phyloP scores from a whole-genome alignment of 2,113 vertebrate species.

The Microcebus murinus region DNA sequence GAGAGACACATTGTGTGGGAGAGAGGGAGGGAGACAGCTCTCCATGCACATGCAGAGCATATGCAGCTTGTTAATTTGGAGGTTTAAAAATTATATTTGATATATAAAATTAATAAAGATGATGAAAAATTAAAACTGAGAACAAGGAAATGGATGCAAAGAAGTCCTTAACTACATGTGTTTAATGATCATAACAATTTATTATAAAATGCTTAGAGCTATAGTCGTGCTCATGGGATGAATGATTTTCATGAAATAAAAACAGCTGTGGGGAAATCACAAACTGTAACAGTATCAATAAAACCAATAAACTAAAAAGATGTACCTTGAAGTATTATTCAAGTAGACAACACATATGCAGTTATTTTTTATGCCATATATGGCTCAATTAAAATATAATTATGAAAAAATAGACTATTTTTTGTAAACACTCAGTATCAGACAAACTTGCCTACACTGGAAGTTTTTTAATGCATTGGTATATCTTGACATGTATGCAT shows the following conservation, averaged over 20 bases:
- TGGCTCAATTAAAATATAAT: slow-evolving; percentile 83
- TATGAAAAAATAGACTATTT: slow-evolving; percentile 75
- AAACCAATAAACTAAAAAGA: slow-evolving; percentile 86
- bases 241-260: slow-evolving; percentile 86
- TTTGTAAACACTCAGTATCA: slow-evolving; percentile 76
- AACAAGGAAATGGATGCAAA: slow-evolving; percentile 77
- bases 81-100: slow-evolving; percentile 73
- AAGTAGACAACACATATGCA: slow-evolving; percentile 75
- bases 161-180: slow-evolving; percentile 85
- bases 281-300: slow-evolving; percentile 84
- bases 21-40: neutral
- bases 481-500: slow-evolving; percentile 68
- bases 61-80: slow-evolving; percentile 59
- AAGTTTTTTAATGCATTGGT: slow-evolving; percentile 70
- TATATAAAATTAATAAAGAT: slow-evolving; percentile 77
- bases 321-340: slow-evolving; percentile 84
- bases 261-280: slow-evolving; percentile 87
- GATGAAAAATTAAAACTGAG: slow-evolving; percentile 81
- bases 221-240: slow-evolving; percentile 83
- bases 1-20: neutral
- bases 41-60: slow-evolving; percentile 24
- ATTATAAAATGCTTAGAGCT: slow-evolving; percentile 81
- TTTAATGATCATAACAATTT: slow-evolving; percentile 87
- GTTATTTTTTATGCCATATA: slow-evolving; percentile 75
- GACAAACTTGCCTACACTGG: slow-evolving; percentile 35